Evolutionary conservation across 2,113 vertebrate species (phyloP), one percentile per base, ranked within the genome.

Genomic region (Hyla sarda): DNA sequence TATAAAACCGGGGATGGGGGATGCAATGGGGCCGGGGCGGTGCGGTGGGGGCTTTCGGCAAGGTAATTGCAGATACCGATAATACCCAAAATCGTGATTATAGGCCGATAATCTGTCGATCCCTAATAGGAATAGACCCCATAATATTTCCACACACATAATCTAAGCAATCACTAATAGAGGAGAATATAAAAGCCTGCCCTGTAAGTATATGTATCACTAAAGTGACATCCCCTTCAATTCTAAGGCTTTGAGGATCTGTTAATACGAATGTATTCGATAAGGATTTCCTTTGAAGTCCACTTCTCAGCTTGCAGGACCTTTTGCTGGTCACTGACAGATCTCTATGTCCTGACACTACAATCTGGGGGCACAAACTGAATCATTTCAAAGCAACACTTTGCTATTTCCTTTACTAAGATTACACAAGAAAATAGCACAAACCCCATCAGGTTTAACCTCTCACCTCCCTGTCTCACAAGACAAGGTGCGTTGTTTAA

Each of bases 331-430:
- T 86, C 47, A 45, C 72, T 69, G 47, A 72, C 76, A 73, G 47
- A 56, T 32, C 48, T 52, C 11, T 19, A 23, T 16, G 34, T 54
- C 67, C 78, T 30, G 54, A 73, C 78, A 81, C 85, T 72, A 74
- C 85, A 74, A 62, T 81, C 32, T n/a, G 6, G 54, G 28, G 41
- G n/a, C 74, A 52, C 41, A 85, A 28, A 67, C 5, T 74, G 77
- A 50, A 74, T 34, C 41, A 60, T 87, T 87, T 87, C 85, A 87
- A 87, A 87, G 85, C 78, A 87, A 87, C 85, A 82, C 77, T 62
- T 82, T 28, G 47, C 69, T 11, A 72, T 85, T 32, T 2, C 48
- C 32, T 47, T 25, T 74, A 74, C 78, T 87, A 34, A 17, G 11
- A 74, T 87, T 82, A 74, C 85, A 87, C 54, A 23, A 72, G 71